phyloP scores from a whole-genome alignment of 2,797 vertebrate species.

The Mycteria americana region DNA sequence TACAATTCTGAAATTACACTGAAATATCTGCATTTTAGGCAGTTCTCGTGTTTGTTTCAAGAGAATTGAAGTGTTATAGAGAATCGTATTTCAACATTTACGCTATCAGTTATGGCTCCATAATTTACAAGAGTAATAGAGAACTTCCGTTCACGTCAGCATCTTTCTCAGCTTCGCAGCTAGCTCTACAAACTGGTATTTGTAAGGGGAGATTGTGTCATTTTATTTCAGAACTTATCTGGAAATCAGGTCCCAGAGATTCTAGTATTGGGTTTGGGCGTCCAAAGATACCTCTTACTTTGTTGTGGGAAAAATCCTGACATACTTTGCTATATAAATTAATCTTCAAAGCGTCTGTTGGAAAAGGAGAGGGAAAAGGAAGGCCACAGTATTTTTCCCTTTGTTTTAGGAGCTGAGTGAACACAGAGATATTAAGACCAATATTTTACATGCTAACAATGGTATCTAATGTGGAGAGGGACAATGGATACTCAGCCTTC shows the following conservation, averaged over 20 bases:
- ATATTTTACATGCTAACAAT: background rate
- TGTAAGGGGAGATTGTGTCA: background rate
- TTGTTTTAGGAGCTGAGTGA: background rate
- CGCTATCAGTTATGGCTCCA: background rate
- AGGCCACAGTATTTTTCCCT: background rate
- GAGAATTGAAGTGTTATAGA: background rate
- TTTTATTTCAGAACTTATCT: background rate
- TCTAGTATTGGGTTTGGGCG: background rate
- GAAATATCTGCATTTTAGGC: background rate
- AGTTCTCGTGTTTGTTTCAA: background rate
- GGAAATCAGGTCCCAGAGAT: background rate
- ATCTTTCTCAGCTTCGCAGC: background rate
- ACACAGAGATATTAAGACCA: background rate
- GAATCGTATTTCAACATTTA: background rate
- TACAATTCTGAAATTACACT: background rate
- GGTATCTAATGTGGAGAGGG: background rate
- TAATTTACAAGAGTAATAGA: background rate
- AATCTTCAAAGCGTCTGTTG: background rate
- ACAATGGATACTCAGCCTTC: background rate
- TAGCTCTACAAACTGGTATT: background rate
- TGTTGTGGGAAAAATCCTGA: background rate
- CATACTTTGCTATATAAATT: background rate
- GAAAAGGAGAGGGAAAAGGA: background rate
- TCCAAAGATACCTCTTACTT: background rate
- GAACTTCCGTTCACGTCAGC: background rate